Base-by-base conservation (phyloP, 2,797 vertebrate species). In the Parauchenoglanis punctatus region DNA sequence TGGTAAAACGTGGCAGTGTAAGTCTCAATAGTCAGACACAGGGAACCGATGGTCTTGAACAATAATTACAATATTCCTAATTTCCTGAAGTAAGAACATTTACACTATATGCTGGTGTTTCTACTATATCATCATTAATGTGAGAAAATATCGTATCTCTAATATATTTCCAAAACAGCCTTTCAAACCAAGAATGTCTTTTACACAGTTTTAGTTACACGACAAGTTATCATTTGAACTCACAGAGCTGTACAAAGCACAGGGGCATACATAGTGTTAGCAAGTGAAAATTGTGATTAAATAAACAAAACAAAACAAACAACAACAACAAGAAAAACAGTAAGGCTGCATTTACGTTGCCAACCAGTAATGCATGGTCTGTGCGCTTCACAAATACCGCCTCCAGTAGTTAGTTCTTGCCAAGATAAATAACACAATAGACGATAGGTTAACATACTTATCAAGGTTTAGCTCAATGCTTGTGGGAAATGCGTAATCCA, bases 41-140 rank as follows among this genome's bases (percentile, higher is more conserved):
- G 85, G 73, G 80, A 83, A 86, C 63, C 85, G 58, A 59, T 89
- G 63, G 85, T 88, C 84, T 83, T 83, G 49, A 83, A 28, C 68
- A 52, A 83, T 68, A 77, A 76, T 83, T 44, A 72, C 73, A 70
- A 75, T 44, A 80, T 80, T 86, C 46, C 49, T 80, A 68, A 88
- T 88, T 81, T 88, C 76, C 87, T 88, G 84, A 88, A 78, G 86
- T 44, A 87, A 76, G 70, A 68, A 83, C 46, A 63, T 56, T 77
- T 82, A 82, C 78, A 77, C 70, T 67, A 59, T 88, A 85, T 88
- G 87, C 87, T 88, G 87, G 87, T 88, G 84, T 88, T 80, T 75
- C 77, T 81, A 68, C 70, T 58, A 68, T n/a, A 63, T 54, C 35
- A 12, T 31, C 23, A 65, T 75, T 68, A 80, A 61, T 18, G 70